Evolutionary conservation across 2,113 vertebrate genomes (phyloP).

Genomic region (Phrynosoma platyrhinos): DNA sequence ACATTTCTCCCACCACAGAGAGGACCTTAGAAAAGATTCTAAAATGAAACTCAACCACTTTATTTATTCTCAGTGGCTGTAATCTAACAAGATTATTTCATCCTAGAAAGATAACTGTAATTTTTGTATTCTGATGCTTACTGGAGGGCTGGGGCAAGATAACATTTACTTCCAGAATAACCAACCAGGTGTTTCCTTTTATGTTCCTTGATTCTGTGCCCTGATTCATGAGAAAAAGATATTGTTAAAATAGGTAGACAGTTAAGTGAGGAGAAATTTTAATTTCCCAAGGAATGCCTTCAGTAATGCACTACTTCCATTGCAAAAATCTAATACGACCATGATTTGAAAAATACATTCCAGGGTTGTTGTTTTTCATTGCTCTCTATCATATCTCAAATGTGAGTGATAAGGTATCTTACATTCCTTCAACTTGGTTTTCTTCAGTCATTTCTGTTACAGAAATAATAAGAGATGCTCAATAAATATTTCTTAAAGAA

Average conservation of each 20-base stretch:
- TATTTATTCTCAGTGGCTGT: too few relatives aligned
- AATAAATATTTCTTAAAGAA: slow-evolving; percentile 37
- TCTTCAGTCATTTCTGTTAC: slow-evolving; percentile 9
- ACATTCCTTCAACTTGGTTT: neutral
- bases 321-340: neutral
- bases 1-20: too few relatives aligned
- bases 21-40: too few relatives aligned
- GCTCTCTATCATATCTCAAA: neutral
- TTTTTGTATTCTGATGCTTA: too few relatives aligned
- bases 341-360: neutral
- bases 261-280: too few relatives aligned
- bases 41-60: too few relatives aligned
- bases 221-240: neutral
- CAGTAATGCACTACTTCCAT: neutral
- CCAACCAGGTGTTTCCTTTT: neutral
- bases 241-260: neutral
- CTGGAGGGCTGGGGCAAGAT: too few relatives aligned
- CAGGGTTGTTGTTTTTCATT: neutral
- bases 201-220: neutral
- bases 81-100: too few relatives aligned
- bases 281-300: neutral
- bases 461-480: neutral
- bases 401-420: neutral
- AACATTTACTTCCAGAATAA: too few relatives aligned
- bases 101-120: too few relatives aligned